Conservation (phyloP, 1,140 invertebrate species). For the Triops cancriformis region DNA sequence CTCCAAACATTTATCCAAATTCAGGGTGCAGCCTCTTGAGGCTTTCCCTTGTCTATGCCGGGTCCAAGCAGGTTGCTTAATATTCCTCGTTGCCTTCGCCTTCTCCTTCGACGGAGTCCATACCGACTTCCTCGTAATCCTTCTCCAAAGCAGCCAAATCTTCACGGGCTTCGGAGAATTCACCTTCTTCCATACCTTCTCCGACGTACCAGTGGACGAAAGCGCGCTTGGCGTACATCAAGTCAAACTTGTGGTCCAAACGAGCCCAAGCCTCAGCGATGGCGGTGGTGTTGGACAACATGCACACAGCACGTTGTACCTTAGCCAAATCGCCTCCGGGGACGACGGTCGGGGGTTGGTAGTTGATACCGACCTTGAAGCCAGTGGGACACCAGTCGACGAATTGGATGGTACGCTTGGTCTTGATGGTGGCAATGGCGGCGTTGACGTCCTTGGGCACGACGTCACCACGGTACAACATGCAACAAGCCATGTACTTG, state of each 20-base stretch:
- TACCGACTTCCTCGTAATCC: slow-evolving; percentile 72
- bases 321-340: slow-evolving; percentile 50
- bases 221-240: slow-evolving; percentile 67
- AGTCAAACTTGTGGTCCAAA: slow-evolving; percentile 57
- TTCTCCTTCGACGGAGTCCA: slow-evolving; percentile 48
- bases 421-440: slow-evolving; percentile 75
- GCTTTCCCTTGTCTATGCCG: too few species aligned
- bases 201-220: slow-evolving; percentile 79
- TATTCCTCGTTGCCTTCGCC: slow-evolving; percentile 39
- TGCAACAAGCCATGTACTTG: slow-evolving; percentile 83
- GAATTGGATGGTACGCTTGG: slow-evolving; percentile 74
- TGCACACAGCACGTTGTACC: slow-evolving; percentile 50
- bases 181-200: slow-evolving; percentile 77
- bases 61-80: slow-evolving; percentile 11
- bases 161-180: slow-evolving; percentile 77
- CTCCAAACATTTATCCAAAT: background rate
- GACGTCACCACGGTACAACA: slow-evolving; percentile 64
- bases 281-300: slow-evolving; percentile 71
- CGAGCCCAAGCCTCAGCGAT: slow-evolving; percentile 63
- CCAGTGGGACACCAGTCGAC: slow-evolving; percentile 87
- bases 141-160: slow-evolving; percentile 75
- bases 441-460: slow-evolving; percentile 72
- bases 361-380: slow-evolving; percentile 53
- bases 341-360: slow-evolving; percentile 51
- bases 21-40: too few species aligned